These are phyloP conservation scores for Aphodius sticticus DNA, from an alignment of 2,888 invertebrate species.

Conservation along the genomic window DNA sequence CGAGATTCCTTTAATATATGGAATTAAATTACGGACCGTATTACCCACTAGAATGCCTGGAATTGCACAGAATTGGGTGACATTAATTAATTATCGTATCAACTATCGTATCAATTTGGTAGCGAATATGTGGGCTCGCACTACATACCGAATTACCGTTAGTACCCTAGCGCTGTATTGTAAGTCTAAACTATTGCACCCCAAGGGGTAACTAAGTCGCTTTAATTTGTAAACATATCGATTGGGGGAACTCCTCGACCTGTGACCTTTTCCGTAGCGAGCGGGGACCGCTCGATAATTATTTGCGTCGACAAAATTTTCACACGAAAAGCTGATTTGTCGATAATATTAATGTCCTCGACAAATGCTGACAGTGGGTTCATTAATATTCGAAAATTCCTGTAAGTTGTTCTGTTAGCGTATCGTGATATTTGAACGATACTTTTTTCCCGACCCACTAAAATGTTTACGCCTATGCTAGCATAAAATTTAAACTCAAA, in stretches of 20 bases:
- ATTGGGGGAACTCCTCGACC: background rate
- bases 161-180: background rate
- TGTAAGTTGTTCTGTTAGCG: background rate
- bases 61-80: background rate
- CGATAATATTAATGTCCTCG: background rate
- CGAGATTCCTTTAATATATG: background rate
- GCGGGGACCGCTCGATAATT: background rate
- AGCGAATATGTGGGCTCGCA: background rate
- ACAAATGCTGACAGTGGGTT: background rate
- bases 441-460: too few relatives aligned
- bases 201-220: background rate
- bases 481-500: too few relatives aligned
- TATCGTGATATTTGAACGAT: too few relatives aligned
- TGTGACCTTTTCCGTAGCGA: background rate
- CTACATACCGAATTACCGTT: background rate
- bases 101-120: background rate
- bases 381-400: background rate
- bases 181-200: background rate
- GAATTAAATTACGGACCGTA: background rate
- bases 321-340: background rate
- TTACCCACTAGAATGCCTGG: background rate
- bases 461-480: too few relatives aligned
- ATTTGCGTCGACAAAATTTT: background rate
- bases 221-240: conserved; percentile 4
- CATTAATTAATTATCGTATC: background rate